phyloP scores from a whole-genome alignment of 2,113 vertebrate genomes.

The Morone saxatilis region DNA sequence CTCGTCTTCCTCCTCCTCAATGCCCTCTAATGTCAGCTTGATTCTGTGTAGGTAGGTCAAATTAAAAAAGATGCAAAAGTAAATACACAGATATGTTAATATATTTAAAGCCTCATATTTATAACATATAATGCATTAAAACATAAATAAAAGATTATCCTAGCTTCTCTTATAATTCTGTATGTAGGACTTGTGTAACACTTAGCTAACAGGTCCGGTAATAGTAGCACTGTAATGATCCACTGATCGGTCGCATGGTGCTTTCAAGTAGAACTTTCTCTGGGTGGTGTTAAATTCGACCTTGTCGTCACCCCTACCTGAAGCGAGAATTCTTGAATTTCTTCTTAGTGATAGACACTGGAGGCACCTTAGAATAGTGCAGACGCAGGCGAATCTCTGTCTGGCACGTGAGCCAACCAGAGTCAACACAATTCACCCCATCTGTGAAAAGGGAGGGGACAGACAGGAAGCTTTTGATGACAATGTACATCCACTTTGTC shows the following conservation, averaged over 20 bases:
- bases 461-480: constrained; percentile 10
- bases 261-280: constrained; percentile 44
- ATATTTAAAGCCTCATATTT: neutral
- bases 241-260: neutral
- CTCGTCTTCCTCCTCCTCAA: constrained; percentile 91
- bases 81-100: neutral
- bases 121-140: neutral
- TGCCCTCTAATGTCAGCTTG: constrained; percentile 94
- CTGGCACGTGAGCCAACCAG: constrained; percentile 97
- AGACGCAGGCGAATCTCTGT: constrained; percentile 96
- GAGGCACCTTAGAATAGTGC: constrained; percentile 92
- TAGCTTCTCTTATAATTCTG: neutral
- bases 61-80: neutral
- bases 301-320: constrained; percentile 85
- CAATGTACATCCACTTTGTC: neutral
- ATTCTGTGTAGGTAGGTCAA: constrained; percentile 60
- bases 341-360: constrained; percentile 96
- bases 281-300: constrained; percentile 24
- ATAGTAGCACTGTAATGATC: neutral
- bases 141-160: neutral
- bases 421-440: constrained; percentile 89
- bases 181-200: neutral
- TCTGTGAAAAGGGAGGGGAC: constrained; percentile 79
- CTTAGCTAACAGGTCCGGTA: neutral
- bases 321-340: constrained; percentile 98